Evolutionary conservation across 2,797 vertebrate species (phyloP).

Genomic region (Helarctos malayanus): DNA sequence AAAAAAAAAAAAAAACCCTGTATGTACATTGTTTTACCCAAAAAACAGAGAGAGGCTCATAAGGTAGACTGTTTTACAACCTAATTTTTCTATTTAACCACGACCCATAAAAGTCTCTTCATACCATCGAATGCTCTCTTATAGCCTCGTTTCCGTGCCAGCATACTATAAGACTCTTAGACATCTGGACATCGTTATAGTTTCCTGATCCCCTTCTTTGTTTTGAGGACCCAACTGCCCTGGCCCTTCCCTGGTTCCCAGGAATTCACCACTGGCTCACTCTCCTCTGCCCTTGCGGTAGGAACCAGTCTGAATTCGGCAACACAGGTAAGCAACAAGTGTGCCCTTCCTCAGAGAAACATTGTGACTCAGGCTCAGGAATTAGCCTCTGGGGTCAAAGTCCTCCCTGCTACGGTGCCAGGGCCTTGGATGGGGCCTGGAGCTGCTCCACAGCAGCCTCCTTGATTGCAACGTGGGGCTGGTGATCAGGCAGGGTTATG

Average conservation of each 20-base stretch:
- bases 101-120: not conserved
- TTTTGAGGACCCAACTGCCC: not conserved
- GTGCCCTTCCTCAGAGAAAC: not conserved
- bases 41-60: not conserved
- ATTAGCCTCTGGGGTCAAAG: not conserved
- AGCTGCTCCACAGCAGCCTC: not conserved
- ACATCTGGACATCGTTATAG: not conserved
- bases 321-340: not conserved
- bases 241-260: not conserved
- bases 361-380: rapidly evolving
- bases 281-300: not conserved
- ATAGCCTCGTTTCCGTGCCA: not conserved
- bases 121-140: not conserved
- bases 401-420: not conserved
- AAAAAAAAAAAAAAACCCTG: not conserved
- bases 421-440: rapidly evolving
- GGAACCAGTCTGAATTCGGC: not conserved
- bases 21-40: not conserved
- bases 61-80: not conserved
- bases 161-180: not conserved
- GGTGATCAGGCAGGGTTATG: not conserved
- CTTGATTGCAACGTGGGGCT: not conserved
- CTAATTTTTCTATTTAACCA: not conserved
- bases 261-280: not conserved
- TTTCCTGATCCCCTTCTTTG: not conserved